Evolutionary conservation across 2,797 vertebrate genomes (phyloP), one percentile per base, ranked within the genome.

Genomic region (Trachops cirrhosus): DNA sequence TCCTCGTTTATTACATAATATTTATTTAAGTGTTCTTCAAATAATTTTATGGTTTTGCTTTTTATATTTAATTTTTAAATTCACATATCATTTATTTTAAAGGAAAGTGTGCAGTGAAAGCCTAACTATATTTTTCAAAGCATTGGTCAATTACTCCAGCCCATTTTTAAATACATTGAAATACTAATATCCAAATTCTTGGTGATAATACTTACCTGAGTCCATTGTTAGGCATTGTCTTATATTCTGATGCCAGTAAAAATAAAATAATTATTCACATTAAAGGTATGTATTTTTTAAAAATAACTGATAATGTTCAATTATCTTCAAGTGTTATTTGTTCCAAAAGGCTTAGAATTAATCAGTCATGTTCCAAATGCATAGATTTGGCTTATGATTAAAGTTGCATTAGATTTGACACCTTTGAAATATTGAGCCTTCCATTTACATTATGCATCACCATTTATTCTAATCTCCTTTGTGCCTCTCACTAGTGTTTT

Each of bases 41-140:
- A 71, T 71, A 71, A 74, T 59, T 86, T 73, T 84, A 74, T 52
- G 24, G 29, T 52, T 93, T 91, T 75, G 29, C 12, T 71, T 80
- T 73, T 86, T 59, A 90, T 19, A 46, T 73, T 77, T 86, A n/a
- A 48, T 26, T 68, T 62, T 89, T 41, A 64, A 59, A 71, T 21
- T 29, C 5, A 89, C n/a, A 18, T 93, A 68, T 9, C 77, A 57
- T 93, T 86, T 77, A 75, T 70, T 91, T 87, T 34, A 70, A 68
- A 78, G 26, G 11, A 71, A 88, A 44, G 4, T 9, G 50, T 73
- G 78, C 46, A 77, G 26, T 84, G 34, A 78, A 62, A 87, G 78
- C 86, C 34, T 59, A 73, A 82, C 86, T 79, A 73, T 88, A 93
- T 78, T 93, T 93, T 89, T 68, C 44, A 71, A 86, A 71, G 37